phyloP scores from a whole-genome alignment of 2,113 vertebrate genomes.

The Heterocephalus glaber region DNA sequence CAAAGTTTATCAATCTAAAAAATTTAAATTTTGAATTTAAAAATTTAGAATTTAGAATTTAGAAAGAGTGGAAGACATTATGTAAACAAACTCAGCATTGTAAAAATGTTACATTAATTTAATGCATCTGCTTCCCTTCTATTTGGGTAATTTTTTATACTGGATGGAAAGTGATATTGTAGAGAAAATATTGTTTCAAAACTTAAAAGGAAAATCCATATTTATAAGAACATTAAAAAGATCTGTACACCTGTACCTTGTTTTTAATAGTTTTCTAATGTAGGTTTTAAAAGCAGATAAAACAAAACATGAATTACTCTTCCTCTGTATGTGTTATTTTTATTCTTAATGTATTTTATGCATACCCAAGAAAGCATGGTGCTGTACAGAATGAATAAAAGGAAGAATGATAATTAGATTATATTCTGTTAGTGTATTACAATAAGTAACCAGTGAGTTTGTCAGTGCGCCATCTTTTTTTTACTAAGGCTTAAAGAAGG shows the following conservation, averaged over 20 bases:
- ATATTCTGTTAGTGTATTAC: background rate
- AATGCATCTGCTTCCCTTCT: background rate
- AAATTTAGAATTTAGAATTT: too few relatives aligned
- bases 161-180: background rate
- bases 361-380: background rate
- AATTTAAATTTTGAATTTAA: slow-evolving; percentile 25
- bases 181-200: slow-evolving; percentile 51
- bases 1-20: background rate
- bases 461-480: background rate
- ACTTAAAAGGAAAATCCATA: slow-evolving; percentile 65
- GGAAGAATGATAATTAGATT: background rate
- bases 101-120: slow-evolving; percentile 16
- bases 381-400: slow-evolving; percentile 25
- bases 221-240: slow-evolving; percentile 70
- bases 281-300: slow-evolving; percentile 18
- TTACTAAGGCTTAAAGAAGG: background rate
- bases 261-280: slow-evolving; percentile 74
- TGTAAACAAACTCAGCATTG: background rate
- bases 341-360: background rate
- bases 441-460: background rate
- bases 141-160: slow-evolving; percentile 18
- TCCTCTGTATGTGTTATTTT: slow-evolving; percentile 9
- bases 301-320: slow-evolving; percentile 9
- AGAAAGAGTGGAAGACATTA: background rate
- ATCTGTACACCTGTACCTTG: slow-evolving; percentile 52